Evolutionary conservation across 1,140 invertebrate species (phyloP), one percentile per base, ranked within the genome.

Genomic region (Penaeus japonicus): DNA sequence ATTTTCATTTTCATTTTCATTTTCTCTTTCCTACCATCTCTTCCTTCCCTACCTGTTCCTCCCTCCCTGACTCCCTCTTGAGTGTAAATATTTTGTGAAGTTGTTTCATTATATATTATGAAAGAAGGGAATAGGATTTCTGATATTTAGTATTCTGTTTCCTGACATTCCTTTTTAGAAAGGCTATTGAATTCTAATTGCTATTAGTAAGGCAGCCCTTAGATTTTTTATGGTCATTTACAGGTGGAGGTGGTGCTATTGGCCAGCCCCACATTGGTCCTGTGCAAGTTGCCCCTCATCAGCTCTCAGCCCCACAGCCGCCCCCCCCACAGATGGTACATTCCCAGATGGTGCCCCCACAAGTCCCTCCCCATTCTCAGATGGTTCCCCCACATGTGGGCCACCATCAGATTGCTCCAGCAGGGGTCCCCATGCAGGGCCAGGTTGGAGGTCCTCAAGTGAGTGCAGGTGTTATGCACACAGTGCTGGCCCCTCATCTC

Each of bases 311-410:
- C 35, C 83, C 84, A 82, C 81, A 47, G 75, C 80, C 81, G 20
- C 62, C 81, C 30, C 75, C 82, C 20, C 87, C 62, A 57, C 87
- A 89, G 39, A 77, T 89, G 83, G 73, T 89, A 55, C 87, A 82
- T 32, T 55, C 65, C 7, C 88, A 80, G 24, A 24, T 83, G 24
- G 57, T 83, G 39, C 54, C 81, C 7, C 78, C 89, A 57, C 89
- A 89, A 73, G 89, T 89, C 55, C 84, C 79, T 62, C 77, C 89
- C 30, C 89, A 80, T 62, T 82, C 84, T 47, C 84, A 83, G 47
- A 77, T 89, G 22, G 77, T 85, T 17, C 79, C 84, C 17, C 89
- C 84, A 47, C 84, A 85, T 65, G 80, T 88, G 75, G 87, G 70
- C 47, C 87, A 83, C 65, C 78, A 39, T 17, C 87, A 88, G 20